Conservation (phyloP, 2,888 invertebrate genomes). For the Cordilura impudica region DNA sequence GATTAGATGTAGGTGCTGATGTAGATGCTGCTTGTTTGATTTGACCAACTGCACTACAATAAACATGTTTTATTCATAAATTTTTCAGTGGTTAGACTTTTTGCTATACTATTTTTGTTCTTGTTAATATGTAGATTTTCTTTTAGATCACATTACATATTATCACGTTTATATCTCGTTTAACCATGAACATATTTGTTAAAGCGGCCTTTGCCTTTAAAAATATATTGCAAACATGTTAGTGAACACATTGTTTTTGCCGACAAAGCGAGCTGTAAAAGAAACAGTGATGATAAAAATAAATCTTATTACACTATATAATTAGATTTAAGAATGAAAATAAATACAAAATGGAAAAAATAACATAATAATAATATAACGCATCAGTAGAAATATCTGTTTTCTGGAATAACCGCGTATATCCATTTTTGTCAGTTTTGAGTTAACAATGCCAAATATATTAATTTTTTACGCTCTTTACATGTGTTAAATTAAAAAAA, state of each 20-base stretch:
- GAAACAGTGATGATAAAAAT: slow-evolving; percentile 44
- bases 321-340: slow-evolving; percentile 41
- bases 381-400: too few relatives aligned
- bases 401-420: too few relatives aligned
- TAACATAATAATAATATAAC: slow-evolving; percentile 30
- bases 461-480: too few relatives aligned
- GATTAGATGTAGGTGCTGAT: too few relatives aligned
- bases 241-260: slow-evolving; percentile 48
- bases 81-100: slow-evolving; percentile 51
- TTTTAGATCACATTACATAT: slow-evolving; percentile 41
- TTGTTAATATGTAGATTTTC: not conserved
- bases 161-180: slow-evolving; percentile 54
- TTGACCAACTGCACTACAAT: slow-evolving; percentile 55
- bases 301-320: slow-evolving; percentile 40
- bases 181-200: slow-evolving; percentile 17
- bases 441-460: too few relatives aligned
- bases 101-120: slow-evolving; percentile 56
- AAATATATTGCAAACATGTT: not conserved
- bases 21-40: slow-evolving; percentile 32
- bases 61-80: slow-evolving; percentile 62
- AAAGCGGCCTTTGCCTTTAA: not conserved
- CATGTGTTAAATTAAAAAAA: too few relatives aligned
- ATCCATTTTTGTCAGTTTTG: too few relatives aligned
- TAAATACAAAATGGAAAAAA: slow-evolving; percentile 44
- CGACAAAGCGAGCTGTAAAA: slow-evolving; percentile 52